Evolutionary conservation across 2,888 invertebrate species (phyloP).

Genomic region (Rhagonycha fulva): DNA sequence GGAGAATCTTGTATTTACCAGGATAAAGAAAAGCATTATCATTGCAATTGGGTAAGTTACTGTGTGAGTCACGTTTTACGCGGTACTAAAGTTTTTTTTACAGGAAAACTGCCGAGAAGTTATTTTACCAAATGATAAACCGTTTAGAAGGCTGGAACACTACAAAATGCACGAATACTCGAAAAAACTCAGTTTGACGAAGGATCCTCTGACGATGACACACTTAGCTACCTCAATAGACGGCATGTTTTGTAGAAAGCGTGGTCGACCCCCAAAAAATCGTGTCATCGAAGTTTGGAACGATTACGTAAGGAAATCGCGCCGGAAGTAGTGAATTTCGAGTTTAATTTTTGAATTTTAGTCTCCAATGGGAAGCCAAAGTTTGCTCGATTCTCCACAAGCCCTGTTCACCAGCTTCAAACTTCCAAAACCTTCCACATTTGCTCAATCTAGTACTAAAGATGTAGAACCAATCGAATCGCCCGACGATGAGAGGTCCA

Average conservation of each 20-base stretch:
- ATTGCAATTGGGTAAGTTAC: constrained; percentile 81
- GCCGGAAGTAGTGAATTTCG: not conserved
- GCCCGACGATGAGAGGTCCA: constrained; percentile 49
- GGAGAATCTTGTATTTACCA: constrained; percentile 74
- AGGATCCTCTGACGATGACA: constrained; percentile 58
- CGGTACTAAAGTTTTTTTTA: constrained; percentile 33
- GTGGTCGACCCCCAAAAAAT: constrained; percentile 97
- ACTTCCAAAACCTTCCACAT: constrained; percentile 69
- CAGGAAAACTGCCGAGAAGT: constrained; percentile 82
- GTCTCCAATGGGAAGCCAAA: constrained; percentile 51
- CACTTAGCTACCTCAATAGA: constrained; percentile 77
- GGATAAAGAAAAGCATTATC: constrained; percentile 81
- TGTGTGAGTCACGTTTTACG: not conserved
- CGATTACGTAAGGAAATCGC: constrained; percentile 69
- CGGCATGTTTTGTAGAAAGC: constrained; percentile 89
- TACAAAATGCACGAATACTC: constrained; percentile 75
- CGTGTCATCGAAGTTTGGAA: constrained; percentile 91
- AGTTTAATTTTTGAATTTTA: constrained; percentile 30
- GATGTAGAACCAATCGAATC: constrained; percentile 49
- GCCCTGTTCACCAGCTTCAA: constrained; percentile 94
- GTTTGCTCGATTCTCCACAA: constrained; percentile 71
- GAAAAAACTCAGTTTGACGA: constrained; percentile 53
- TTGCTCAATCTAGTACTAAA: constrained; percentile 45
- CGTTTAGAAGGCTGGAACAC: constrained; percentile 81
- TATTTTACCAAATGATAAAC: constrained; percentile 76